These are phyloP conservation scores for Tenthredo mesomela DNA, from an alignment of 2,888 invertebrate species.

Conservation along the genomic window DNA sequence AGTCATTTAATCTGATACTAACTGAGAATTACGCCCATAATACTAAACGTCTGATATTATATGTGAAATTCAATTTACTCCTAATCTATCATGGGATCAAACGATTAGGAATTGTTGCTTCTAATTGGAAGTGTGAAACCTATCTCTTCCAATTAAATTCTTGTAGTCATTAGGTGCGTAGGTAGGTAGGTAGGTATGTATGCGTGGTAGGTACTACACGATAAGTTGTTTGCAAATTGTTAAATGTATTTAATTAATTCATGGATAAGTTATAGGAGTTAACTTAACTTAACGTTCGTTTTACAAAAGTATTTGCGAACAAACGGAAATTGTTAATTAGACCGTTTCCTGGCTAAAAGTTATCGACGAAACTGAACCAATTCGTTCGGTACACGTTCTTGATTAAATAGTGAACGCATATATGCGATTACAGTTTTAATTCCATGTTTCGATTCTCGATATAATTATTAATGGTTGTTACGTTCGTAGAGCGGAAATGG, in stretches of 20 bases:
- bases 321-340: constrained; percentile 2
- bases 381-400: no score
- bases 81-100: background rate
- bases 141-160: constrained; percentile 13
- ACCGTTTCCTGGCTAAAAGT: background rate
- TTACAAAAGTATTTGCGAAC: background rate
- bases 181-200: background rate
- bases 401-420: background rate
- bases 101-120: background rate
- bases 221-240: background rate
- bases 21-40: background rate
- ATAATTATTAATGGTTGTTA: background rate
- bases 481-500: background rate
- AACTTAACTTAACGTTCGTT: background rate
- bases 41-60: background rate
- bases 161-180: background rate
- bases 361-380: background rate
- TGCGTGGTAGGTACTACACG: background rate
- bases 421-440: background rate
- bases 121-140: constrained; percentile 3
- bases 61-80: background rate
- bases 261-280: background rate
- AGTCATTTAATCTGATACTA: constrained; percentile 1
- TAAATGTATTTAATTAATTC: background rate
- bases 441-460: background rate